These are phyloP conservation scores for Eurystomus gularis DNA, from an alignment of 2,113 vertebrate species.

Conservation along the genomic window DNA sequence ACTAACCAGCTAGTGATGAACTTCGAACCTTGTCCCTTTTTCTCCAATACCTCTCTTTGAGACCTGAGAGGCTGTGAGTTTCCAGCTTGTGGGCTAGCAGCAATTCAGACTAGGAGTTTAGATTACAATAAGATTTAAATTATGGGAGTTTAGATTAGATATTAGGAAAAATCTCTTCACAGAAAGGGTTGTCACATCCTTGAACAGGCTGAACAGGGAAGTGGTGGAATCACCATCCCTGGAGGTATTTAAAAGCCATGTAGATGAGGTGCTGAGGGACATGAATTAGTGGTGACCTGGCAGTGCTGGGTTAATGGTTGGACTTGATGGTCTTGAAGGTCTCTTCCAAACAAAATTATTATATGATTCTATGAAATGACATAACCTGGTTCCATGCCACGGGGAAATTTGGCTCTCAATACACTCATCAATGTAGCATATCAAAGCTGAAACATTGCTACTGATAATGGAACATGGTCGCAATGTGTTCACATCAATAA, in stretches of 20 bases:
- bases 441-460: not conserved
- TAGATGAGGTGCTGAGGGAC: too few relatives aligned
- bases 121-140: too few relatives aligned
- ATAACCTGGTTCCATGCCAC: not conserved
- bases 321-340: too few relatives aligned
- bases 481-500: not conserved
- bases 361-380: not conserved
- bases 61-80: not conserved
- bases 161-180: too few relatives aligned
- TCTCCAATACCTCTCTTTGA: not conserved
- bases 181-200: too few relatives aligned
- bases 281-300: too few relatives aligned
- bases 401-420: not conserved
- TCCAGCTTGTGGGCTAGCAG: not conserved
- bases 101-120: not conserved
- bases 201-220: too few relatives aligned
- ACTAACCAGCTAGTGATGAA: not conserved
- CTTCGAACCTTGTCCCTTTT: not conserved
- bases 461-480: not conserved
- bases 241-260: too few relatives aligned
- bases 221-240: too few relatives aligned
- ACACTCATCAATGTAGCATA: not conserved
- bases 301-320: too few relatives aligned
- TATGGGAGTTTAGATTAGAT: too few relatives aligned
- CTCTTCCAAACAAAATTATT: too few relatives aligned